Base-by-base conservation (phyloP, 2,888 invertebrate genomes). In the Calameuta pallipes region DNA sequence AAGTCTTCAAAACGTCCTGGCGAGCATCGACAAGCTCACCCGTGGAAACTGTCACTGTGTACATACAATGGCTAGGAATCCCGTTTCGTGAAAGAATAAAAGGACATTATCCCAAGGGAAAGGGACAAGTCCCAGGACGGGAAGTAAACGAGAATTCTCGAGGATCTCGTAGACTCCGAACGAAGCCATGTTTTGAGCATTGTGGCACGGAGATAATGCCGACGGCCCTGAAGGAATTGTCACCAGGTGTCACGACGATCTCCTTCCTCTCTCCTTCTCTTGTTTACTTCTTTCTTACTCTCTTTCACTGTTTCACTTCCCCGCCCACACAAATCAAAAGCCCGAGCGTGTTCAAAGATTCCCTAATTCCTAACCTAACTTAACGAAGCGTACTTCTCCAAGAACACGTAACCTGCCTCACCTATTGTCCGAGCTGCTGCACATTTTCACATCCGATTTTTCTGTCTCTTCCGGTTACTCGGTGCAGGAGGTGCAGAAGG, bases 121-220 rank as follows among this genome's bases (percentile, higher is more conserved):
- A 41, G 41, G 41, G 41, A 41, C 41, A 6, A 6, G 41, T 41
- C 41, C 41, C 41, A 41, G 41, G 6, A 41, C 6, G 33, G 81
- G 76, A 75, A 76, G 83, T 71, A 76, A 83, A 87, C 86, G 83
- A 80, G 80, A 82, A 79, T 81, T 76, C 82, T 80, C 83, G 83
- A 83, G 84, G 83, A 85, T 84, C 82, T 84, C 85, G 85, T 84
- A 84, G 70, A 87, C 85, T 87, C 84, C 84, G 86, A 82, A 86
- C 84, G 83, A 86, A 87, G 87, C 84, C 87, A 88, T 86, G 88
- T 87, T 88, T 85, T 84, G 82, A 80, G 81, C 81, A 84, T 87
- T 88, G 88, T 88, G 84, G 81, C 83, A 68, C 3, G 30, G 70
- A 81, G 84, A 88, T 88, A 88, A 88, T 88, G 83, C 83, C 81